Conservation (phyloP, 2,113 vertebrate species). For the Mystacornis crossleyi region DNA sequence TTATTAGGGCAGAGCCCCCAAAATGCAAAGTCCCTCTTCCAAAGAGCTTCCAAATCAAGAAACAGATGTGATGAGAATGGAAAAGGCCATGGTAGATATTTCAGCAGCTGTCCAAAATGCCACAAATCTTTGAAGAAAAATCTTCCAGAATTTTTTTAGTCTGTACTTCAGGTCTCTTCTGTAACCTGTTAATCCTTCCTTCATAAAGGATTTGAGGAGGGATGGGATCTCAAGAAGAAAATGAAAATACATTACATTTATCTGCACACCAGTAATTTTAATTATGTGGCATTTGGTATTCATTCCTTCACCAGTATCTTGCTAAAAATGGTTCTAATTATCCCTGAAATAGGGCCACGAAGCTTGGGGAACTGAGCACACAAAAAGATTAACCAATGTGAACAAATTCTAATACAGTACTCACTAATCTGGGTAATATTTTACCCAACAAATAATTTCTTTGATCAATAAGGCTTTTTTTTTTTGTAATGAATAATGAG, state of each 20-base stretch:
- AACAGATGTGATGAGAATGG: background rate
- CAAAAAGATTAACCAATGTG: background rate
- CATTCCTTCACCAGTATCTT: background rate
- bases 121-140: background rate
- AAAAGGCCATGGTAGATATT: background rate
- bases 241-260: background rate
- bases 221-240: background rate
- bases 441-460: background rate
- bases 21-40: background rate
- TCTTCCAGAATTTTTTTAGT: background rate
- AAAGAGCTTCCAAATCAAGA: background rate
- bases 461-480: background rate
- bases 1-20: accelerated
- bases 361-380: background rate
- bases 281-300: background rate
- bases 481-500: background rate
- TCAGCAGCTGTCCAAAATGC: background rate
- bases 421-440: background rate
- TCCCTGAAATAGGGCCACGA: background rate
- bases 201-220: background rate
- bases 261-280: background rate
- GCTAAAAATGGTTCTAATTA: background rate
- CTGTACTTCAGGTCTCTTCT: background rate
- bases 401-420: background rate
- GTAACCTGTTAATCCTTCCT: background rate